Percentiles rank a stretch among this genome's conserved stretches.
These are phyloP conservation scores for Chelmon rostratus DNA, from an alignment of 2,797 vertebrate genomes.

Conservation along the genomic window DNA sequence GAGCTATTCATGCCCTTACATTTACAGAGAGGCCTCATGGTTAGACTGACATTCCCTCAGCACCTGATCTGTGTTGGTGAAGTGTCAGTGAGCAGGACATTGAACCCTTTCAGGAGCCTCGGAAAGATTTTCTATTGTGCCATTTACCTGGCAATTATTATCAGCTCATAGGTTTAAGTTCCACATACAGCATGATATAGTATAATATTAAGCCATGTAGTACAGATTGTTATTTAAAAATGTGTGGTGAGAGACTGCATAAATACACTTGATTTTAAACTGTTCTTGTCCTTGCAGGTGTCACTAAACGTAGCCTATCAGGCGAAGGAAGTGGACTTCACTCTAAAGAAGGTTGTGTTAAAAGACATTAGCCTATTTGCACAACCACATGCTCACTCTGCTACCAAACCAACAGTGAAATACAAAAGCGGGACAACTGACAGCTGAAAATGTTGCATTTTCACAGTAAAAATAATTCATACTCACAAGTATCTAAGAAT, in stretches of 20 bases:
- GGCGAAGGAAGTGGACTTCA: conserved; percentile 87
- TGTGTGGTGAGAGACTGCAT: neutral
- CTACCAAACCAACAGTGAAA: neutral
- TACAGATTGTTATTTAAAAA: neutral
- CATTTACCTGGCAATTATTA: neutral
- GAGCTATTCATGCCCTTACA: neutral
- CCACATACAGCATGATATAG: neutral
- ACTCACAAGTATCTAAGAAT: neutral
- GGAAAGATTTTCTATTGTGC: neutral
- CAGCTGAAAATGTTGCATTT: neutral
- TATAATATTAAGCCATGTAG: neutral
- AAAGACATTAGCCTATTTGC: neutral
- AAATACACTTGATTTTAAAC: neutral
- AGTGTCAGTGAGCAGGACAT: conserved; percentile 2
- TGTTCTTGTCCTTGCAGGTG: conserved; percentile 79
- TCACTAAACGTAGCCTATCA: conserved; percentile 93
- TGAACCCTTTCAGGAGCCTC: neutral
- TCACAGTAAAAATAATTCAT: neutral
- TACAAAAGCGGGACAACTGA: neutral
- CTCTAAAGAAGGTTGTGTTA: conserved; percentile 87
- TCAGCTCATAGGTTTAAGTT: neutral
- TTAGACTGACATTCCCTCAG: neutral
- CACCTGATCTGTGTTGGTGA: neutral
- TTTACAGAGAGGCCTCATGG: neutral
- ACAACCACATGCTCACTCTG: neutral